Base-by-base conservation (phyloP, 64 coral and sea anemone species). In the Montipora cactus region DNA sequence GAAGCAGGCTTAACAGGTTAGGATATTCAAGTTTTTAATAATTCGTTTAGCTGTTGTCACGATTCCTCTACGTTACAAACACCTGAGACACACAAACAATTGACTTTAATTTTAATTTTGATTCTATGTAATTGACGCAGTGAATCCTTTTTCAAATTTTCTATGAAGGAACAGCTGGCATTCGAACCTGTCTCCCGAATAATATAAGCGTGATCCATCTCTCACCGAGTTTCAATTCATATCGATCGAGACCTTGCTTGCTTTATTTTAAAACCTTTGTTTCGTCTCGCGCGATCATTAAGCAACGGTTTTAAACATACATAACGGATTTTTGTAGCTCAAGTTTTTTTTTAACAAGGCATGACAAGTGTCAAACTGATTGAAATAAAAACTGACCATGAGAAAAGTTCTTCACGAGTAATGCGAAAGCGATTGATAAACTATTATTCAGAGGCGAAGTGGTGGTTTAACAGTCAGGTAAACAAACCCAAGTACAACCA, bases 1-100 rank as follows among this genome's bases (percentile, higher is more conserved):
- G 82, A 86, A 86, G 82, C 66, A 86, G 18, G 59, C 82, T 86
- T 86, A 86, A 86, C 82, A 86, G 82, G 82, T 86, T 19, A 86
- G 58, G 25, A 67, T 47, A 58, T 84, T 67, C 25, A 50, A 55
- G 52, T 55, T 55, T 55, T 55, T 55, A 7, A 55, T 16, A 47
- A 67, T 66, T 28, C 28, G 47, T 83, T 78, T 78, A 16, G 76
- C 13, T 86, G 82, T 86, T 71, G 44, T 64, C 13, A 51, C 6
- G 11, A 8, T 71, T 86, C 79, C 68, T 86, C 66, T 86, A 16
- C 81, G 37, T 67, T 8, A 47, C 7, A 67, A 84, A 84, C 59
- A 23, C 59, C 16, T 15, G 48, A 28, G 28, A 47, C 62, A 47
- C 22, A 25, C 81, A 6, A 14, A 45, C 19, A 64, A 18, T 28